A percentile compares a stretch with the other conserved stretches of the same genome.
Conservation (phyloP, 2,888 invertebrate genomes). For the Agrotis clavis region DNA sequence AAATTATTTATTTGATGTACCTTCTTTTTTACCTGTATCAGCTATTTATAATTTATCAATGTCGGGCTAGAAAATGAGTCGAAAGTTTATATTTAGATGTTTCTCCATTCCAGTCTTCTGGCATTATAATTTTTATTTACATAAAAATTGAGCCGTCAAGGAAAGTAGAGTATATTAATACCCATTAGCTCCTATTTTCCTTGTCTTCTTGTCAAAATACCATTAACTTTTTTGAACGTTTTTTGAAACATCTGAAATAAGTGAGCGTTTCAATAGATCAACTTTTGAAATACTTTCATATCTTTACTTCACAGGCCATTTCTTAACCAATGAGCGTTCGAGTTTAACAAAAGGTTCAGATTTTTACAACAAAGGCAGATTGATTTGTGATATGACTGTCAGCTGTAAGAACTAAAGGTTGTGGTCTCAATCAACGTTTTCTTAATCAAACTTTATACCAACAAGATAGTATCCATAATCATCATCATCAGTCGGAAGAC, state of each 20-base stretch:
- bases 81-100: constrained; percentile 10
- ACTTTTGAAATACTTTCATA: constrained; percentile 36
- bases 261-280: constrained; percentile 25
- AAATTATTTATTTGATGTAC: too few species aligned
- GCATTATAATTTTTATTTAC: background rate
- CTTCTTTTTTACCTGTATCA: constrained; percentile 1
- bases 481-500: too few species aligned
- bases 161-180: too few species aligned
- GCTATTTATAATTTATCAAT: constrained; percentile 34
- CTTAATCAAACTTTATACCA: background rate
- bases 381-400: background rate
- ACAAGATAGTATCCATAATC: background rate
- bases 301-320: constrained; percentile 39
- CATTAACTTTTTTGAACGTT: constrained; percentile 10
- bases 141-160: background rate
- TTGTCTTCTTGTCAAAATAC: constrained; percentile 16
- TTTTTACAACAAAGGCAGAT: constrained; percentile 22
- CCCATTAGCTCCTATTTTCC: background rate
- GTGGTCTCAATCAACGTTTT: background rate
- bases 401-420: background rate
- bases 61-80: constrained; percentile 13
- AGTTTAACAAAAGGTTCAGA: constrained; percentile 19
- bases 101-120: background rate
- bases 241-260: constrained; percentile 5
- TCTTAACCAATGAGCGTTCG: constrained; percentile 22